Conservation (phyloP, 2,797 vertebrate genomes). For the Poeciliopsis turneri region DNA sequence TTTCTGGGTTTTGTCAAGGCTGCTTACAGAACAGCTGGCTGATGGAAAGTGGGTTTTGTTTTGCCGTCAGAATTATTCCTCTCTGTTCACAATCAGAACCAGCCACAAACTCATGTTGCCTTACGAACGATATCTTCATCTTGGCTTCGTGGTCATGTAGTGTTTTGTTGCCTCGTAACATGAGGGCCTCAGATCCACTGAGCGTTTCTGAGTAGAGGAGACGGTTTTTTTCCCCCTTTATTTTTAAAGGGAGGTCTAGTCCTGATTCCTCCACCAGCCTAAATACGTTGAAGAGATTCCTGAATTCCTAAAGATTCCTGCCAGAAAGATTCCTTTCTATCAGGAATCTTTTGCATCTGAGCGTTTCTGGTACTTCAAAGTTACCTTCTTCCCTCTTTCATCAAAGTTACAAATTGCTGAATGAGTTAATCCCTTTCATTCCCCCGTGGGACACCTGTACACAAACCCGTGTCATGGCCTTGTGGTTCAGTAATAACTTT, state of each 20-base stretch:
- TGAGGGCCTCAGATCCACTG: not conserved
- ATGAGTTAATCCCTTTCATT: constrained; percentile 33
- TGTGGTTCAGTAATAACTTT: constrained; percentile 50
- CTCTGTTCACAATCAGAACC: not conserved
- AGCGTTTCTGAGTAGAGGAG: not conserved
- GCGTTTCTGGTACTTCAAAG: not conserved
- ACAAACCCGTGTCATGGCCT: constrained; percentile 46
- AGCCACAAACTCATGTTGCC: not conserved
- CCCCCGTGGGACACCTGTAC: constrained; percentile 43
- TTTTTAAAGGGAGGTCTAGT: not conserved
- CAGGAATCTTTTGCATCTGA: too few relatives aligned
- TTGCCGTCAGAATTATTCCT: not conserved
- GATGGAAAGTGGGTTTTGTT: constrained; percentile 6
- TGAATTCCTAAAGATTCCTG: too few relatives aligned
- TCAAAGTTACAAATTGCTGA: constrained; percentile 49
- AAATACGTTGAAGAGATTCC: not conserved
- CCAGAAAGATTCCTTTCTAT: too few relatives aligned
- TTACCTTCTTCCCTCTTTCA: constrained; percentile 29
- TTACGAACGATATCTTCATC: not conserved
- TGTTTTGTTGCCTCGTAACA: not conserved
- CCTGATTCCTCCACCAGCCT: not conserved
- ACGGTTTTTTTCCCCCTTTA: not conserved
- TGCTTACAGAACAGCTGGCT: not conserved
- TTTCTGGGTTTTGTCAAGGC: constrained; percentile 9
- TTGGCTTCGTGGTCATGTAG: not conserved